phyloP scores from a whole-genome alignment of 2,113 vertebrate genomes.

The Neodon shergylaensis region DNA sequence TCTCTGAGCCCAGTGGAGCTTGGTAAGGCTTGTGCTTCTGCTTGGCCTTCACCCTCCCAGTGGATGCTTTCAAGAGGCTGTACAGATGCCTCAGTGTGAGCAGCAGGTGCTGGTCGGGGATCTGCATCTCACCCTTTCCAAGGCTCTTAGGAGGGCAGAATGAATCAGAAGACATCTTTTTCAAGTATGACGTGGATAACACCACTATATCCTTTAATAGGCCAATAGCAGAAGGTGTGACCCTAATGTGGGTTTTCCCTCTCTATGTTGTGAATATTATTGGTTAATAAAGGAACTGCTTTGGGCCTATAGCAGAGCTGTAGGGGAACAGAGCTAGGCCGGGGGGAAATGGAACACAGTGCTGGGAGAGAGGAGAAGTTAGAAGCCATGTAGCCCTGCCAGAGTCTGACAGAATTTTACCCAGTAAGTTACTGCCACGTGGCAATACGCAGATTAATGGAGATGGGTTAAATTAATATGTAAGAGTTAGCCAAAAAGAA shows the following conservation, averaged over 20 bases:
- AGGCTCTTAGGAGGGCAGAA: not conserved
- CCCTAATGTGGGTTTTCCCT: not conserved
- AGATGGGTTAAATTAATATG: too few species aligned
- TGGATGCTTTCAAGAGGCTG: slow-evolving; percentile 77
- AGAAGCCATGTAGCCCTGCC: too few species aligned
- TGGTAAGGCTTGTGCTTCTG: slow-evolving; percentile 74
- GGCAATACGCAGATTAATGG: too few species aligned
- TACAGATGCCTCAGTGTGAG: slow-evolving; percentile 89
- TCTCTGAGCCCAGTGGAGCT: slow-evolving; percentile 82
- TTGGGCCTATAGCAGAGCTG: too few species aligned
- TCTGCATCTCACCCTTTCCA: slow-evolving; percentile 88
- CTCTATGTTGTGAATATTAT: too few species aligned
- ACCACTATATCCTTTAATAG: not conserved
- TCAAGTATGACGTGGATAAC: not conserved
- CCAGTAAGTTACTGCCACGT: too few species aligned
- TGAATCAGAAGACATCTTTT: not conserved
- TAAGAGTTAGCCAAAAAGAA: too few species aligned
- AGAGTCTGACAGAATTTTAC: too few species aligned
- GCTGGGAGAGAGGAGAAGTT: too few species aligned
- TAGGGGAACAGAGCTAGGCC: too few species aligned
- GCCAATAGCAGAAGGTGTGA: not conserved
- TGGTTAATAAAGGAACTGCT: too few species aligned
- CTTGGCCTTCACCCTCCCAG: slow-evolving; percentile 55
- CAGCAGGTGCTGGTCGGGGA: slow-evolving; percentile 90
- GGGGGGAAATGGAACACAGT: too few species aligned